A percentile compares a stretch with the other conserved stretches of the same genome.
Evolutionary conservation across 2,113 vertebrate genomes (phyloP).

Genomic region (Gymnogyps californianus): DNA sequence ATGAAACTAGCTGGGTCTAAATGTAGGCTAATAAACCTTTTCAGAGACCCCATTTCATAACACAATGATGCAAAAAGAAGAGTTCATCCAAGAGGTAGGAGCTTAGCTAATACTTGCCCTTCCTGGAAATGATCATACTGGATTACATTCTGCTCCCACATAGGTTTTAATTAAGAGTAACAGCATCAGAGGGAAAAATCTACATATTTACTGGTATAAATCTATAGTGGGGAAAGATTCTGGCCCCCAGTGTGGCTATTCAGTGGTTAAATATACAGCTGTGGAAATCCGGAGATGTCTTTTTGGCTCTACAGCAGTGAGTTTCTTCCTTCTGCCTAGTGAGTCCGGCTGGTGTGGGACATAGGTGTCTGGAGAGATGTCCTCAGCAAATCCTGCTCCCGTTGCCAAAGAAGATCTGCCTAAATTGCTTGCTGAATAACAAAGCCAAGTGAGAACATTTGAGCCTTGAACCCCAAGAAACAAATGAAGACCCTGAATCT

Average conservation of each 20-base stretch:
- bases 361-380: not conserved
- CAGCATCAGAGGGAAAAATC: not conserved
- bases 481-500: not conserved
- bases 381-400: not conserved
- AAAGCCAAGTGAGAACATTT: not conserved
- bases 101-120: not conserved
- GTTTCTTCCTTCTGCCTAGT: not conserved
- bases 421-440: not conserved
- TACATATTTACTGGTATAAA: not conserved
- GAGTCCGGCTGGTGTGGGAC: not conserved
- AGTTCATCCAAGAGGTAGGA: conserved; percentile 41
- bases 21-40: conserved; percentile 9
- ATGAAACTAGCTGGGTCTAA: not conserved
- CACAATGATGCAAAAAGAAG: not conserved
- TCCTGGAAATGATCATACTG: not conserved
- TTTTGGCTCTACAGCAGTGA: not conserved
- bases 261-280: not conserved
- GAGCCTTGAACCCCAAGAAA: not conserved
- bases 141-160: not conserved
- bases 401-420: not conserved
- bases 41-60: not conserved
- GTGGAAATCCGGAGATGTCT: not conserved
- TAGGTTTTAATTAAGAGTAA: not conserved
- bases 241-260: not conserved
- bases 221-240: not conserved